Base-by-base conservation (phyloP, 2,888 invertebrate genomes). In the Eristalis pertinax region DNA sequence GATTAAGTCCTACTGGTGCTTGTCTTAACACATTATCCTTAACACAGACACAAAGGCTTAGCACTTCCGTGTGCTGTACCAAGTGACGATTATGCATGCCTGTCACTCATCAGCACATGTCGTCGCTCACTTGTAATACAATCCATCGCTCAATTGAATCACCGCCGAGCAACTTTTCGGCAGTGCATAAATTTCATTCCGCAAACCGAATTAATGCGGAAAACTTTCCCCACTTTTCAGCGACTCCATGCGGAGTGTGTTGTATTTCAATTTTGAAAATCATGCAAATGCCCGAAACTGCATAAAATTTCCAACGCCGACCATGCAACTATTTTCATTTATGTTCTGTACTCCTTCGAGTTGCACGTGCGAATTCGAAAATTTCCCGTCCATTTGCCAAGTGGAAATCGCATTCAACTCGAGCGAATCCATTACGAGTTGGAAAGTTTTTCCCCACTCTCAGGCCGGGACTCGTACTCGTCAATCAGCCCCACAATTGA, bases 331-430 rank as follows among this genome's bases (percentile, higher is more conserved):
- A 32, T 78, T 83, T 67, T 32, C 50, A 73, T 77, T 41, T 29
- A 10, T 73, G 32, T 43, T 29, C 15, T 43, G n/a, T n/a, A 70
- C 64, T 60, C 60, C 1, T 60, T 29, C 19, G 81, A 60, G 65
- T 22, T 72, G 43, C 67, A 84, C 76, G 58, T 85, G 82, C 8
- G 75, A 76, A 76, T 82, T 65, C 62, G 10, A 22, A 65, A 63
- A 70, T 78, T 83, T 80, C 83, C 67, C 62, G 58, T 63, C 73
- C 63, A 86, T 65, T 65, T 83, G 74, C 43, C 63, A 78, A 72
- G 83, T 86, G 69, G 70, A 26, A 86, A 62, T 74, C 62, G n/a
- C 68, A 70, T 70, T 76, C 68, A 50, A 43, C 58, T 60, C 26
- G 50, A 65, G 13, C 29, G 32, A 60, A 43, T 65, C 60, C 35